phyloP scores from a whole-genome alignment of 2,888 invertebrate species.

The Lepas anatifera region DNA sequence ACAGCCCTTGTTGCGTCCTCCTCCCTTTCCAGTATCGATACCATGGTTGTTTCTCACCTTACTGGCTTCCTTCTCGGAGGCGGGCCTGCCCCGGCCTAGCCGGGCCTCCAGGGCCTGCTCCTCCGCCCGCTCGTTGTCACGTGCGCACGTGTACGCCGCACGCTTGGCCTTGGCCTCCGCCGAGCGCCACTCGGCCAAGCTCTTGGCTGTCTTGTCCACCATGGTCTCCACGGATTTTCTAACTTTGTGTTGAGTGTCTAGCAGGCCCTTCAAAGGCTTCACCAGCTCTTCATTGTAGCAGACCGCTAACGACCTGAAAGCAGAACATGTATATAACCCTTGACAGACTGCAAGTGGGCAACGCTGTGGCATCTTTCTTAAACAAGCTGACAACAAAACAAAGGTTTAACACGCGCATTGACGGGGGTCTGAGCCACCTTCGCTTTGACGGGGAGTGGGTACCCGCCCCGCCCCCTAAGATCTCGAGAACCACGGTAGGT shows the following conservation, averaged over 20 bases:
- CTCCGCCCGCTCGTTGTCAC: conserved; percentile 83
- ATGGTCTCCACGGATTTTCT: conserved; percentile 45
- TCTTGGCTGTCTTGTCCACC: conserved; percentile 73
- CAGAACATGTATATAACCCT: too few species aligned
- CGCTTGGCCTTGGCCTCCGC: conserved; percentile 83
- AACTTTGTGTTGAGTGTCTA: conserved; percentile 44
- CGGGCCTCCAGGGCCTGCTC: conserved; percentile 46
- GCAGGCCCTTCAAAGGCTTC: conserved; percentile 59
- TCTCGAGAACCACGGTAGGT: too few species aligned
- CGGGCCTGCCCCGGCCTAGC: conserved; percentile 32
- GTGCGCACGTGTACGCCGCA: conserved; percentile 68
- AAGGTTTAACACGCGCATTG: too few species aligned
- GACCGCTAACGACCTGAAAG: conserved; percentile 54
- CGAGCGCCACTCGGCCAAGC: conserved; percentile 68
- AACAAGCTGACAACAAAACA: too few species aligned
- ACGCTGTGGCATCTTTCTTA: too few species aligned
- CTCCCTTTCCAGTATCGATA: too few species aligned
- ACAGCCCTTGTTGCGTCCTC: too few species aligned
- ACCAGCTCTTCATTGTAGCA: conserved; percentile 75
- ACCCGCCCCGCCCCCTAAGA: too few species aligned
- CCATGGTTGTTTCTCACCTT: too few species aligned
- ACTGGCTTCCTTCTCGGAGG: conserved; percentile 44
- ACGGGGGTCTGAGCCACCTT: too few species aligned
- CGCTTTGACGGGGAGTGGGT: too few species aligned
- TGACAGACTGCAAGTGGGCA: too few species aligned